A percentile compares a stretch with the other conserved stretches of the same genome.
Evolutionary conservation across 2,797 vertebrate genomes (phyloP).

Genomic region (Rallus crepitans): DNA sequence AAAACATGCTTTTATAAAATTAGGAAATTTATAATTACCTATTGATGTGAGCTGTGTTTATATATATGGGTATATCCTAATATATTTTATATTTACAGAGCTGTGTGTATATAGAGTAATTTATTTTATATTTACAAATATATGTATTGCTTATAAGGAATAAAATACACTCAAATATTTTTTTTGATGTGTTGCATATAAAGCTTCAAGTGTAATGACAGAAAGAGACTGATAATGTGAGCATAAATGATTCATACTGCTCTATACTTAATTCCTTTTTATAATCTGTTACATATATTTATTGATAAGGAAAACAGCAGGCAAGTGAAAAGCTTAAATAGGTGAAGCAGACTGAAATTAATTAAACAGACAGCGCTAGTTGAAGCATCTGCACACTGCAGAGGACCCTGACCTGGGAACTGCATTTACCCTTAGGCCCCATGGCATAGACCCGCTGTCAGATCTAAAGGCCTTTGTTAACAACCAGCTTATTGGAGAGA

Average conservation of each 20-base stretch:
- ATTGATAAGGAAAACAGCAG: constrained; percentile 67
- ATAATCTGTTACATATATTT: constrained; percentile 57
- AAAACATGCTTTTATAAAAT: not conserved
- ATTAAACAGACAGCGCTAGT: constrained; percentile 72
- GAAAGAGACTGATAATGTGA: not conserved
- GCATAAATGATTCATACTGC: constrained; percentile 30
- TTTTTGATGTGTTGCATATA: not conserved
- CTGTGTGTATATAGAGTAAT: not conserved
- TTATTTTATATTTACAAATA: not conserved
- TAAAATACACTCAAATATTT: not conserved
- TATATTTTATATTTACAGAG: not conserved
- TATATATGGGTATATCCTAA: not conserved
- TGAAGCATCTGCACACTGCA: constrained; percentile 63
- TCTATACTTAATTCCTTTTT: constrained; percentile 10
- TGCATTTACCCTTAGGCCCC: constrained; percentile 57
- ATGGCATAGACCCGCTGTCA: constrained; percentile 59
- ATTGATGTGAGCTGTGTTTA: no score
- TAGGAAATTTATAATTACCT: no score
- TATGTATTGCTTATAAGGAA: not conserved
- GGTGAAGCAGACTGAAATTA: constrained; percentile 77
- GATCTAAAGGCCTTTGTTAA: constrained; percentile 66
- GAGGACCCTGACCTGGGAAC: constrained; percentile 69
- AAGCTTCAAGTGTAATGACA: not conserved
- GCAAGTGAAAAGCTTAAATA: constrained; percentile 66
- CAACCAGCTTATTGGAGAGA: constrained; percentile 63